Base-by-base conservation (phyloP, 2,113 vertebrate species). In the Tetraodon nigroviridis region DNA sequence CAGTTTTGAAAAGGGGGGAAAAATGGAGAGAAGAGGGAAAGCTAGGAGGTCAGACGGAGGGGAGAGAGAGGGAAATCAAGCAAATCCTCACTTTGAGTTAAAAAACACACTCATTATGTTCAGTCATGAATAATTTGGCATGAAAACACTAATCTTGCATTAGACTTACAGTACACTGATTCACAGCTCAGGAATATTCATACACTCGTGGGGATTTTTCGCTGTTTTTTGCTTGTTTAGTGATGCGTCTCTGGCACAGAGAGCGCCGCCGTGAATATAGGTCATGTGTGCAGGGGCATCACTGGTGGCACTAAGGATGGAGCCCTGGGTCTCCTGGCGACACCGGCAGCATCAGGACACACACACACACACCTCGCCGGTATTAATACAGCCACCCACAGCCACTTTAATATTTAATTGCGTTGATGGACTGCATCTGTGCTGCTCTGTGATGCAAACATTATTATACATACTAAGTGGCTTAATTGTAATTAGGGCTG, bases 401-500 rank as follows among this genome's bases (percentile, higher is more conserved):
- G 78, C 81, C 71, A 80, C 76, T 90, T 90, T 91, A 92, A 91
- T 92, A 92, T 92, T 93, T 91, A 89, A 94, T 93, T 88, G 83
- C 80, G 73, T 79, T 90, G 87, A 87, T 87, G 90, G 88, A 90
- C 86, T 91, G 90, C 92, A 93, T 89, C 91, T 91, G 87, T 90
- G 89, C 88, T 90, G 84, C 89, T 92, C 92, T 79, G 87, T 90
- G 91, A 92, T 92, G 90, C 88, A 91, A 92, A 86, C 86, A 83
- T 90, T 91, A 92, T 92, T 89, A 91, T 89, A 90, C 87, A 82
- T 90, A 89, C 90, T 92, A 91, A 92, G 90, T 91, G 90, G 86
- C 89, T 90, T 90, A 91, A 92, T 92, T 90, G 89, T 90, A 92
- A 92, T 92, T 89, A 92, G 86, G 88, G 86, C 88, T 89, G 88